Evolutionary conservation across 2,113 vertebrate species (phyloP).

Genomic region (Alosa alosa): DNA sequence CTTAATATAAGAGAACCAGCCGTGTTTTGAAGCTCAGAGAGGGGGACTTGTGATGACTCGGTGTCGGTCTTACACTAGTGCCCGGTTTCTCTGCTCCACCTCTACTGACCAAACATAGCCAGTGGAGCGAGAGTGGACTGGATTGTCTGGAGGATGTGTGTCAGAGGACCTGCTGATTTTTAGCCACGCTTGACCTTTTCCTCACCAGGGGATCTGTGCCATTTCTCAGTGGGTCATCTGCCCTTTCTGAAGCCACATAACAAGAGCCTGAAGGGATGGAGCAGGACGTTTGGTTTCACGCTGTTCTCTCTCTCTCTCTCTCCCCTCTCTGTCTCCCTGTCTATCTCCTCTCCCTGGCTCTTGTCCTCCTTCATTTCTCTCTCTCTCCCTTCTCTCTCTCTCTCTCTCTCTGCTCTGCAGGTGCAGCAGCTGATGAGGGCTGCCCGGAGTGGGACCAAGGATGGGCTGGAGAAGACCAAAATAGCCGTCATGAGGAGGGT

Average conservation of each 20-base stretch:
- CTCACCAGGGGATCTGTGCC: background rate
- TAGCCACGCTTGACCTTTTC: conserved; percentile 26
- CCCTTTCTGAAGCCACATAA: background rate
- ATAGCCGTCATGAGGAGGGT: conserved; percentile 90
- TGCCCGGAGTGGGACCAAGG: conserved; percentile 88
- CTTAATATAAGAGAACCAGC: background rate
- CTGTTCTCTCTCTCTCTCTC: conserved; percentile 28
- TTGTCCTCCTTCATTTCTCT: conserved; percentile 38
- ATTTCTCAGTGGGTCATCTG: background rate
- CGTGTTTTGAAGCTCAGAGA: background rate
- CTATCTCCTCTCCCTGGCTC: conserved; percentile 24
- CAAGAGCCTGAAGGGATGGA: background rate
- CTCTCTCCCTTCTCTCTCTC: conserved; percentile 18
- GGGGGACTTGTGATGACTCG: background rate
- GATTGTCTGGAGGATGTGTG: conserved; percentile 13
- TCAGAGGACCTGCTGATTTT: background rate
- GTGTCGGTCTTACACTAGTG: background rate
- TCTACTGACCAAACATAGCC: background rate
- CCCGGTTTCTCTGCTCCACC: background rate
- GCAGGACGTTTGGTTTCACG: conserved; percentile 2
- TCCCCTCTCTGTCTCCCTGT: conserved; percentile 27
- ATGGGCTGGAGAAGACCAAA: conserved; percentile 91
- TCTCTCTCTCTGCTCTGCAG: conserved; percentile 62
- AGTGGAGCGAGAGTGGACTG: background rate
- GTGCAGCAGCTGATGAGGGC: conserved; percentile 97